Conservation (phyloP, 1,140 invertebrate genomes). For the Solen grandis region DNA sequence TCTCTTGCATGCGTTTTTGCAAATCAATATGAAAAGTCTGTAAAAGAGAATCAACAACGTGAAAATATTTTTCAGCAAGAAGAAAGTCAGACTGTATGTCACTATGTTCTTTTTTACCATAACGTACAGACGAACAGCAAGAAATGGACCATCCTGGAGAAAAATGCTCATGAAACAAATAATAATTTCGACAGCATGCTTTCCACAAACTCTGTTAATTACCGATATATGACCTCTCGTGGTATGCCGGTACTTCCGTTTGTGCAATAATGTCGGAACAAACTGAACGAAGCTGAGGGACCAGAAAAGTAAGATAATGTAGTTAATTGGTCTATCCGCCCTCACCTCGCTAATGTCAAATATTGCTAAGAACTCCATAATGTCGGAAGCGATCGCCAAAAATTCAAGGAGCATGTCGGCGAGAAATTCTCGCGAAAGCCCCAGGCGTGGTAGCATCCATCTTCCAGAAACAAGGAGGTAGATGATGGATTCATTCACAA, state of each 20-base stretch:
- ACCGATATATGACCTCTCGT: not conserved
- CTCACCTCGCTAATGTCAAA: conserved; percentile 83
- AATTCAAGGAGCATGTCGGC: conserved; percentile 90
- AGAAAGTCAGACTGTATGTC: conserved; percentile 94
- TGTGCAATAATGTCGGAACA: not conserved
- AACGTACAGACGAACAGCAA: conserved; percentile 89
- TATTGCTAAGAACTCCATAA: conserved; percentile 96
- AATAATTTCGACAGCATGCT: not conserved
- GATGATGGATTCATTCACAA: conserved; percentile 93
- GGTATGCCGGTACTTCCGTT: not conserved
- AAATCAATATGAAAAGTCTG: conserved; percentile 41
- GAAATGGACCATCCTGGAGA: conserved; percentile 88
- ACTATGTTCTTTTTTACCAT: conserved; percentile 91
- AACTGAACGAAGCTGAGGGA: not conserved
- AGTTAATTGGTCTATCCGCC: conserved; percentile 29
- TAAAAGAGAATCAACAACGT: conserved; percentile 86
- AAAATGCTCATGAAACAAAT: not conserved
- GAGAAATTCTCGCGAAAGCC: conserved; percentile 91
- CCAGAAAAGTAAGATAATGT: not conserved
- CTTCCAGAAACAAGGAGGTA: conserved; percentile 91
- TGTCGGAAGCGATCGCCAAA: conserved; percentile 91
- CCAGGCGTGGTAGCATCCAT: conserved; percentile 92
- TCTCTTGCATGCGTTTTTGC: not conserved
- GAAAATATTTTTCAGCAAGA: conserved; percentile 92
- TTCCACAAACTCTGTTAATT: not conserved